Conservation (phyloP, 1,140 invertebrate species). For the Argopecten irradians region DNA sequence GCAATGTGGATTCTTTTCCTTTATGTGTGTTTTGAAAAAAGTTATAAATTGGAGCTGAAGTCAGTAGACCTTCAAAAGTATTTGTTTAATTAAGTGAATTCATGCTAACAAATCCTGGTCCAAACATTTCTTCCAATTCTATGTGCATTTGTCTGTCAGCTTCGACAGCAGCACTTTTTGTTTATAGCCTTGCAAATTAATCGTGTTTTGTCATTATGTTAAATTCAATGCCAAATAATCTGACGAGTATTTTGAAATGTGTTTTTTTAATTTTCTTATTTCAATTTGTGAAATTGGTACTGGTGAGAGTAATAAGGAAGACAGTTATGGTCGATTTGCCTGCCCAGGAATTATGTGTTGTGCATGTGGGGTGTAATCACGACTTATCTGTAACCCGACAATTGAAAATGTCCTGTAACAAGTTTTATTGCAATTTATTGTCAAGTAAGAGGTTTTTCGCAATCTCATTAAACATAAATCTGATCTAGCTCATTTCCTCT, state of each 20-base stretch:
- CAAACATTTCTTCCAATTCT: background rate
- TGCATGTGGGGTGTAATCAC: constrained; percentile 14
- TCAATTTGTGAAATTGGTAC: constrained; percentile 18
- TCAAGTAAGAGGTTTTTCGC: constrained; percentile 9
- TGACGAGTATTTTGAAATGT: constrained; percentile 15
- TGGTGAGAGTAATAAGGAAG: background rate
- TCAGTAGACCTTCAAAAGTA: background rate
- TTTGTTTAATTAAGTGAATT: background rate
- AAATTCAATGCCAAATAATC: constrained; percentile 3
- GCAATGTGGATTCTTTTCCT: background rate
- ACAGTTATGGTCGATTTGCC: background rate
- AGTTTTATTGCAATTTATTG: background rate
- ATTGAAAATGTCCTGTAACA: background rate
- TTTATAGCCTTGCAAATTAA: constrained; percentile 13
- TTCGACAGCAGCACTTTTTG: background rate
- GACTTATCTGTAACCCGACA: background rate
- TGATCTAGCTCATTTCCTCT: constrained; percentile 9
- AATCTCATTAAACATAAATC: background rate
- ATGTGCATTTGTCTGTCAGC: constrained; percentile 20
- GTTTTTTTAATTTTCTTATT: constrained; percentile 15
- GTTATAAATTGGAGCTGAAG: background rate
- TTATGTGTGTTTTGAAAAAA: background rate
- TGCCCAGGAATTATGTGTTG: constrained; percentile 3
- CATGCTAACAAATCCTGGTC: background rate
- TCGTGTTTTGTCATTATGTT: constrained; percentile 22